Base-by-base conservation (phyloP, 2,888 invertebrate genomes). In the Pseudococcus jackbeardsleyi region DNA sequence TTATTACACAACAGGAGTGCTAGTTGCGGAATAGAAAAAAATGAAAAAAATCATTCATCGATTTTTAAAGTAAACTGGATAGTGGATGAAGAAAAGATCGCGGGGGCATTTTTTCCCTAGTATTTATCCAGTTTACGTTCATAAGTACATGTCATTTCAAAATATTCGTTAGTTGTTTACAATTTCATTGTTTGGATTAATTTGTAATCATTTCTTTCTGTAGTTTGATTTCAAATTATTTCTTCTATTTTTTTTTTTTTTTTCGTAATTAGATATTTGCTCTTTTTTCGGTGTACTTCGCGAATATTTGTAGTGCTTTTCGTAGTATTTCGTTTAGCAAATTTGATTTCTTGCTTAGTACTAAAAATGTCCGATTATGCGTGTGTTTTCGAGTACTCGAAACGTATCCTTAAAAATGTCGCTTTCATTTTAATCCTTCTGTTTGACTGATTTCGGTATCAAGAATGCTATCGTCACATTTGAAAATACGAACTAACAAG, bases 291-390 rank as follows among this genome's bases (percentile, higher is more conserved):
- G 26, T 5, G 0, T 59, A 59, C 2, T 15, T 54, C 46, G 46
- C 46, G 46, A 46, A 5, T 46, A 17, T 15, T 54, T 5, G 17
- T 54, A 33, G 26, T 33, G 26, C 1, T 33, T 33, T 33, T 33
- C 26, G 26, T n/a, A 59, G 7, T 59, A 59, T 59, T 59, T 59
- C 59, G 59, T 11, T 5, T 59, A 59, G 3, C 26, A 33, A 2
- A 33, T 33, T 3, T 33, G 26, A 33, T 77, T 15, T 39, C 39
- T 9, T 12, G 46, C 46, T 46, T 12, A 46, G 12, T 46, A 46
- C 77, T 33, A 8, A 79, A 79, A 64, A 86, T 86, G 86, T 86
- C 86, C 19, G 86, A 86, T 68, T 86, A 86, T 19, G 50, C 86
- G 15, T 86, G 86, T 42, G 42, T 86, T 42, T 86, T 86, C 59